A percentile compares a stretch with the other conserved stretches of the same genome.
phyloP scores from a whole-genome alignment of 2,113 vertebrate species.

The Laticauda laticaudata region DNA sequence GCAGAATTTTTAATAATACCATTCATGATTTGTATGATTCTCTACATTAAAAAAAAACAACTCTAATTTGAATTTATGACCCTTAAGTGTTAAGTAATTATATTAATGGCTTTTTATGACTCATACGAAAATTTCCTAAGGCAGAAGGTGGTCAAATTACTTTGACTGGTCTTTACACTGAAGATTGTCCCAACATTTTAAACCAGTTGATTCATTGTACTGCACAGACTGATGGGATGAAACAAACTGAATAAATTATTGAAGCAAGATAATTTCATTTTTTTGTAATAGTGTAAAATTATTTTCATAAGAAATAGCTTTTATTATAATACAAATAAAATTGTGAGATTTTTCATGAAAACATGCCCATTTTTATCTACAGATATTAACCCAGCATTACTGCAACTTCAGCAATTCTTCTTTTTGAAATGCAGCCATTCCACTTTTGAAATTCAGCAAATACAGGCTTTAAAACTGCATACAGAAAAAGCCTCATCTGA shows the following conservation, averaged over 20 bases:
- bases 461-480: background rate
- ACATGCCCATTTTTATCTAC: background rate
- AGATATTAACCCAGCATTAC: background rate
- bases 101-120: background rate
- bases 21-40: background rate
- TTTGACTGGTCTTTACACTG: background rate
- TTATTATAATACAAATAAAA: background rate
- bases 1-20: background rate
- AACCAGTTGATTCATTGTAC: accelerated
- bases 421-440: background rate
- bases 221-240: background rate
- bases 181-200: background rate
- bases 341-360: background rate
- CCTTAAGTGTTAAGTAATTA: background rate
- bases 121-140: background rate
- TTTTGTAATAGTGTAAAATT: slow-evolving; percentile 7
- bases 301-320: background rate
- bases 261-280: background rate
- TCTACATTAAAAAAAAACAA: background rate
- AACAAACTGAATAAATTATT: background rate
- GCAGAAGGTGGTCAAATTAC: background rate
- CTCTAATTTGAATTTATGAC: background rate
- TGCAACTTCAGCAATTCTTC: background rate
- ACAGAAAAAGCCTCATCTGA: slow-evolving; percentile 29
- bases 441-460: background rate